A percentile compares a stretch with the other conserved stretches of the same genome.
phyloP scores from a whole-genome alignment of 2,888 invertebrate genomes.

The Eilema caniola region DNA sequence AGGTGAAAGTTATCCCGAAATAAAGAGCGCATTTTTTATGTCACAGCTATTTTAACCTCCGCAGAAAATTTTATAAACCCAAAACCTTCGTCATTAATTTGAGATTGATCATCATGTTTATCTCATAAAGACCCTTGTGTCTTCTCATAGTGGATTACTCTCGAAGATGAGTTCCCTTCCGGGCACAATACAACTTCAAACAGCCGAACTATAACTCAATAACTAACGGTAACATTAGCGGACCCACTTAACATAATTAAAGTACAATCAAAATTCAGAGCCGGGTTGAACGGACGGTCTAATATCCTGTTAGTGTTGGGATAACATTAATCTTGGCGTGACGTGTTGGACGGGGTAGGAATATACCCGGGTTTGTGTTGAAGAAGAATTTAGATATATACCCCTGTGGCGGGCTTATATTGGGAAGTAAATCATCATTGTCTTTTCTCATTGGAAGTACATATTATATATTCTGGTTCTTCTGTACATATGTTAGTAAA shows the following conservation, averaged over 20 bases:
- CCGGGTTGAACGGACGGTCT: conserved; percentile 44
- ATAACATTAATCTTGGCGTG: conserved; percentile 58
- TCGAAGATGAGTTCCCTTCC: conserved; percentile 5
- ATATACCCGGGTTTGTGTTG: conserved; percentile 25
- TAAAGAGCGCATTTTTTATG: background rate
- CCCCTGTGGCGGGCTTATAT: background rate
- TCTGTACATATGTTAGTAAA: too few relatives aligned
- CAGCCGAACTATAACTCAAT: background rate
- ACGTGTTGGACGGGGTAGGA: conserved; percentile 38
- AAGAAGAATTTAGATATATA: conserved; percentile 17
- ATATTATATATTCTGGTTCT: too few relatives aligned
- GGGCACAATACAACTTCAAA: conserved; percentile 4
- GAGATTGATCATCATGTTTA: conserved; percentile 1
- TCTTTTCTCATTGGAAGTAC: background rate
- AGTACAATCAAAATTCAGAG: conserved; percentile 51
- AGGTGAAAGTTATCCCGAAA: too few relatives aligned
- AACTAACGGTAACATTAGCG: conserved; percentile 14
- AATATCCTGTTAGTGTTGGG: conserved; percentile 61
- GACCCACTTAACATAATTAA: conserved; percentile 48
- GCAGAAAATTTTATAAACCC: background rate
- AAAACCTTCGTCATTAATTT: background rate
- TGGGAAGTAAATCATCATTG: conserved; percentile 17
- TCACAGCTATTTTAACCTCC: background rate
- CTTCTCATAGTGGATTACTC: conserved; percentile 2
- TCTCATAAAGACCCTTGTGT: background rate